Conservation (phyloP, 1,140 invertebrate genomes). For the Heliconius himera region DNA sequence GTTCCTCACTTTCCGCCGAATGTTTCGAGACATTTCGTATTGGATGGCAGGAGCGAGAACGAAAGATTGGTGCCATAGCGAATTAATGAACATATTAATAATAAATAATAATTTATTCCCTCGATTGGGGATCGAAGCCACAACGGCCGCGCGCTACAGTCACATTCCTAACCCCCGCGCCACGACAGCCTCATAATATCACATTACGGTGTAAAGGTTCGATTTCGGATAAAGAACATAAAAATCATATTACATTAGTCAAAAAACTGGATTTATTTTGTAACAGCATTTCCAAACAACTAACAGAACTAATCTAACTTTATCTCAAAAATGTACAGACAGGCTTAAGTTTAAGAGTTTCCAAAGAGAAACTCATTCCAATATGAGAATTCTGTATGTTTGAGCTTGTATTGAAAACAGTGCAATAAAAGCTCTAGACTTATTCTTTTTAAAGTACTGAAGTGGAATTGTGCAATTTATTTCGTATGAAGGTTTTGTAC, state of each 20-base stretch:
- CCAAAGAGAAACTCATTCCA: slow-evolving; percentile 30
- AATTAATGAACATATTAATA: too few relatives aligned
- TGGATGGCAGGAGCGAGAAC: too few relatives aligned
- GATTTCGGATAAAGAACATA: too few relatives aligned
- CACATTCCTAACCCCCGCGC: too few relatives aligned
- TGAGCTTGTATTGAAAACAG: slow-evolving; percentile 27
- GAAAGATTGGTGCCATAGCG: too few relatives aligned
- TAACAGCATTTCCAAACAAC: slow-evolving; percentile 2
- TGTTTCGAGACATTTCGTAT: too few relatives aligned
- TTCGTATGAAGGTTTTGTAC: background rate
- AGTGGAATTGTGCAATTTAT: slow-evolving; percentile 11
- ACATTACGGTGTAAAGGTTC: too few relatives aligned
- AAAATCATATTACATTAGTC: background rate
- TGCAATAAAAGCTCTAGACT: slow-evolving; percentile 27
- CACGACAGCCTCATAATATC: too few relatives aligned
- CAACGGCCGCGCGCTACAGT: too few relatives aligned
- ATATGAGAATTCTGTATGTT: slow-evolving; percentile 27
- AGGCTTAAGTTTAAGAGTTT: slow-evolving; percentile 28
- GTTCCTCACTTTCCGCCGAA: too few relatives aligned
- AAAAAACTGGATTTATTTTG: background rate
- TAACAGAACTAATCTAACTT: slow-evolving; percentile 7
- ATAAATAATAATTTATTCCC: too few relatives aligned
- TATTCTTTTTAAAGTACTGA: slow-evolving; percentile 25
- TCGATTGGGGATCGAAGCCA: too few relatives aligned
- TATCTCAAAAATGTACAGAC: slow-evolving; percentile 1